phyloP scores from a whole-genome alignment of 2,113 vertebrate species.

The Phylloscopus whistleri region DNA sequence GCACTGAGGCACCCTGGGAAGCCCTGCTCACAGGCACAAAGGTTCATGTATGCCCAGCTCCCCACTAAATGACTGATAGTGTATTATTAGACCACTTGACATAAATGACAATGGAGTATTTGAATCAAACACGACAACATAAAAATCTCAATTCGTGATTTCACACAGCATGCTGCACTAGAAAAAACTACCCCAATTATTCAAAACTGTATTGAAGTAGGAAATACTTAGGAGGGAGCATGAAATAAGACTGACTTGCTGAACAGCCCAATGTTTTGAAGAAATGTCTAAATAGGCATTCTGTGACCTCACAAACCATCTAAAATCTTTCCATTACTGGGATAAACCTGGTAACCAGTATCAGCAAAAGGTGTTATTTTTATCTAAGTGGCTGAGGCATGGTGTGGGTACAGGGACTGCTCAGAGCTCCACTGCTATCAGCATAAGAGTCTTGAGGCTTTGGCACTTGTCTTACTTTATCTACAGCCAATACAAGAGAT shows the following conservation, averaged over 20 bases:
- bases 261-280: neutral
- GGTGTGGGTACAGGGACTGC: neutral
- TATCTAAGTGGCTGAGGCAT: neutral
- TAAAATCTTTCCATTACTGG: neutral
- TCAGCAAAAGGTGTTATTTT: neutral
- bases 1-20: neutral
- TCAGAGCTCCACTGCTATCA: neutral
- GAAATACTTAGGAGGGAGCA: neutral
- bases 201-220: neutral
- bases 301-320: neutral
- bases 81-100: neutral
- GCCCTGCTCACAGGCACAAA: neutral
- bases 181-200: neutral
- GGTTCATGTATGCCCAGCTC: neutral
- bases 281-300: neutral
- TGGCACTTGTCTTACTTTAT: neutral
- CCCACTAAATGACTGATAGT: neutral
- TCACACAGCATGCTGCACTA: neutral
- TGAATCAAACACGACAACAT: neutral
- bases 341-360: neutral
- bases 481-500: neutral
- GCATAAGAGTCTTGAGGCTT: neutral
- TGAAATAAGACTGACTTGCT: neutral
- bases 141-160: neutral
- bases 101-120: neutral